These are phyloP conservation scores for Oncorhynchus gorbuscha DNA, from an alignment of 2,113 vertebrate genomes.

Conservation along the genomic window DNA sequence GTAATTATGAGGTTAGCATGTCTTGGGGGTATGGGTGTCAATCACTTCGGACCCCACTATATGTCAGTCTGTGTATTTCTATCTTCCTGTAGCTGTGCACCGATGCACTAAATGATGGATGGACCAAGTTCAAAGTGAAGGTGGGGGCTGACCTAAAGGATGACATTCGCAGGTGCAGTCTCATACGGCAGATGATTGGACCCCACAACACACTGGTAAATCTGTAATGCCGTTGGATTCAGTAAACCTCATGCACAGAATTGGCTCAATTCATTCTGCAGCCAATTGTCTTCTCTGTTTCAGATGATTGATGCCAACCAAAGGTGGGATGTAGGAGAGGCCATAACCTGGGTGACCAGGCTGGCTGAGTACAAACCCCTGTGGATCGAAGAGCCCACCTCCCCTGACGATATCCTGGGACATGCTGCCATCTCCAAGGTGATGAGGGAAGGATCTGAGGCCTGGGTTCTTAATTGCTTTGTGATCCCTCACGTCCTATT, in stretches of 20 bases:
- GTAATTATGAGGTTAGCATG: neutral
- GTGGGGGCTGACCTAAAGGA: conserved; percentile 77
- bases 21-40: neutral
- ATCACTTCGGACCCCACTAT: no score
- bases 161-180: conserved; percentile 73
- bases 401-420: conserved; percentile 81
- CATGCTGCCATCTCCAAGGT: conserved; percentile 78
- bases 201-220: conserved; percentile 71
- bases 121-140: conserved; percentile 83
- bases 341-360: conserved; percentile 72
- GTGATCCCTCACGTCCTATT: no score
- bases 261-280: neutral
- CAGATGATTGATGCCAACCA: conserved; percentile 86
- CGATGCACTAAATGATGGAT: conserved; percentile 60
- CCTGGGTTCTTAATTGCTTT: no score
- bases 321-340: conserved; percentile 79
- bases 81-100: conserved; percentile 59
- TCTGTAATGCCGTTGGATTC: neutral
- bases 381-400: conserved; percentile 83
- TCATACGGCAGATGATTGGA: conserved; percentile 75
- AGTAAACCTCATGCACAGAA: neutral
- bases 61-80: neutral
- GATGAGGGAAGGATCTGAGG: neutral
- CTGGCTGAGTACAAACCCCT: conserved; percentile 76
- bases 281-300: conserved; percentile 10